phyloP scores from a whole-genome alignment of 1,140 invertebrate species.

The Drosophila paulistorum region DNA sequence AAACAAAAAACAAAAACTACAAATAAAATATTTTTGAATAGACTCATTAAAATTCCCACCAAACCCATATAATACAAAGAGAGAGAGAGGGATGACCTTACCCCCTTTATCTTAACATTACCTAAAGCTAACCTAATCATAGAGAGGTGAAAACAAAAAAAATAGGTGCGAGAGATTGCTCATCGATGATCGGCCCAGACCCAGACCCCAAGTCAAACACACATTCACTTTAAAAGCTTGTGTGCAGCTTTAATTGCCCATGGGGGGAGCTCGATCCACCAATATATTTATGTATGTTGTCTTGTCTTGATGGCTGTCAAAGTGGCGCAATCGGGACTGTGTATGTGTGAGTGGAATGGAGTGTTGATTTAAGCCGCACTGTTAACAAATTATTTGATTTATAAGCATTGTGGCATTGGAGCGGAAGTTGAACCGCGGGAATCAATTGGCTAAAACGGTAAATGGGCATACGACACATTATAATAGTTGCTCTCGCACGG shows the following conservation, averaged over 20 bases:
- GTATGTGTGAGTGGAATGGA: conserved; percentile 6
- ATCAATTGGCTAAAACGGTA: conserved; percentile 61
- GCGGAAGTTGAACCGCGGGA: conserved; percentile 61
- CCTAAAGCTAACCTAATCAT: conserved; percentile 68
- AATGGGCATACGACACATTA: conserved; percentile 65
- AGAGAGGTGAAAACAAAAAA: conserved; percentile 9
- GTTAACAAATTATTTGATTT: conserved; percentile 75
- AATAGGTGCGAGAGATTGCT: conserved; percentile 30
- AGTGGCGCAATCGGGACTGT: conserved; percentile 48
- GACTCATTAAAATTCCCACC: conserved; percentile 11
- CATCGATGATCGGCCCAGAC: conserved; percentile 33
- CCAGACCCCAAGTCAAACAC: neutral
- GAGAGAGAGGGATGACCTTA: conserved; percentile 5
- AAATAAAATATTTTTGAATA: neutral
- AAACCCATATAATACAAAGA: neutral
- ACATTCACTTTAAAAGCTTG: conserved; percentile 72
- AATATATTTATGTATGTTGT: conserved; percentile 28
- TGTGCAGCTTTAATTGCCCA: conserved; percentile 76
- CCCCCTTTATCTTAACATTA: conserved; percentile 14
- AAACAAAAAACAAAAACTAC: neutral
- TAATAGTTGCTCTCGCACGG: conserved; percentile 19
- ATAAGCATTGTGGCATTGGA: conserved; percentile 61
- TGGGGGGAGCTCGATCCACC: conserved; percentile 42
- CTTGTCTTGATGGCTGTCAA: conserved; percentile 39
- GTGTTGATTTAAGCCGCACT: conserved; percentile 68